phyloP scores from a whole-genome alignment of 1,140 invertebrate genomes.

The Rhagoletis zephyria region DNA sequence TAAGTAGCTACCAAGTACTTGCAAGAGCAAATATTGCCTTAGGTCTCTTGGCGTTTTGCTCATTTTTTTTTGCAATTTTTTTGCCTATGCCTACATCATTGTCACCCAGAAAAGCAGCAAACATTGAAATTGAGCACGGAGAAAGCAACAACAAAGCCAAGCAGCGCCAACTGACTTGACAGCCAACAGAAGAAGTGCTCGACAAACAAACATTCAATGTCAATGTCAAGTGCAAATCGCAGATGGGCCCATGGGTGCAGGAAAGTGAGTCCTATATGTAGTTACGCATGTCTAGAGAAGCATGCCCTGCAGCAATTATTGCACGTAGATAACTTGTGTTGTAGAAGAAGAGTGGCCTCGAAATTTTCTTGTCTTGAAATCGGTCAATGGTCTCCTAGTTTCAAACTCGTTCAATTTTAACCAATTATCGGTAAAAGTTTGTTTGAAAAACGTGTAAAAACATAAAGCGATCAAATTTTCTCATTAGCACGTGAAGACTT shows the following conservation, averaged over 20 bases:
- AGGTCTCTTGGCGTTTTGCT: background rate
- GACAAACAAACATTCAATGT: slow-evolving; percentile 33
- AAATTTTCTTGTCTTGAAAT: too few relatives aligned
- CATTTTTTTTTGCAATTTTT: background rate
- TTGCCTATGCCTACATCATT: background rate
- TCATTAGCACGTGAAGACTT: too few relatives aligned
- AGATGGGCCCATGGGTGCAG: slow-evolving; percentile 38
- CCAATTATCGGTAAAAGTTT: too few relatives aligned
- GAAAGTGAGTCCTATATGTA: slow-evolving; percentile 14
- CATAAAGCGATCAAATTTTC: too few relatives aligned
- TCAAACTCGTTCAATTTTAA: too few relatives aligned
- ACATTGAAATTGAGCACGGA: background rate
- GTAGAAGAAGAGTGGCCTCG: too few relatives aligned
- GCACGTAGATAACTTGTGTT: too few relatives aligned
- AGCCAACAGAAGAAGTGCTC: slow-evolving; percentile 30
- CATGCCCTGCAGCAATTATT: background rate
- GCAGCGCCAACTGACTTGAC: background rate
- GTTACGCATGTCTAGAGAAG: background rate
- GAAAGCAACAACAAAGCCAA: background rate
- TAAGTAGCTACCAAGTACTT: background rate
- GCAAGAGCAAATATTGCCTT: background rate
- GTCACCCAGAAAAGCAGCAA: slow-evolving; percentile 6
- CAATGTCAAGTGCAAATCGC: slow-evolving; percentile 38
- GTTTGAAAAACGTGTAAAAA: too few relatives aligned
- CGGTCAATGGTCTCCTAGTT: too few relatives aligned